Evolutionary conservation across 1,140 invertebrate species (phyloP).

Genomic region (Oncopeltus fasciatus): DNA sequence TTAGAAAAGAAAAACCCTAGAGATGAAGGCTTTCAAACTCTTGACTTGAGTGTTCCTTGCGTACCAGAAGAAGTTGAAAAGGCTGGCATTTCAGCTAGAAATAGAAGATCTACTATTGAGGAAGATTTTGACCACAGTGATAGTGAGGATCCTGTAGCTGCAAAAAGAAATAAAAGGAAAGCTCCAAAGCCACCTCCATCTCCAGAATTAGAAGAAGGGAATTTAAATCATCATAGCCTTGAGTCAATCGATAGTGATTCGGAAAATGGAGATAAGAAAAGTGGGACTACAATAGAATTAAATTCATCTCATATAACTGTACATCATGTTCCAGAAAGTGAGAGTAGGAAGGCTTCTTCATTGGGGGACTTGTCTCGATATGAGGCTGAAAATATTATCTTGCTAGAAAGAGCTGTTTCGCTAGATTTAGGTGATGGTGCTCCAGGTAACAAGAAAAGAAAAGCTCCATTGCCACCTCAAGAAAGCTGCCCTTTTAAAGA

Average conservation of each 20-base stretch:
- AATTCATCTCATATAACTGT: conserved; percentile 59
- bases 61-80: conserved; percentile 53
- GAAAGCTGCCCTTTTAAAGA: conserved; percentile 36
- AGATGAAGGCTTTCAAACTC: conserved; percentile 10
- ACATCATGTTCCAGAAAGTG: conserved; percentile 44
- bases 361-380: conserved; percentile 64
- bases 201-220: neutral
- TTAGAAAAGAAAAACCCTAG: conserved; percentile 2
- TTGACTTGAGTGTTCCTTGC: conserved; percentile 33
- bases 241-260: conserved; percentile 33
- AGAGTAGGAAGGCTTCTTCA: conserved; percentile 60
- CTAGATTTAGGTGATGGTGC: conserved; percentile 56
- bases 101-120: conserved; percentile 33
- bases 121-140: conserved; percentile 21
- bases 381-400: conserved; percentile 35
- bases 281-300: conserved; percentile 42
- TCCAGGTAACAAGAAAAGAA: conserved; percentile 44
- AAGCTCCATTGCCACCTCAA: conserved; percentile 38
- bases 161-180: conserved; percentile 53
- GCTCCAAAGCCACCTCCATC: conserved; percentile 47
- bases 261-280: conserved; percentile 27
- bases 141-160: conserved; percentile 20
- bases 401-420: conserved; percentile 63
- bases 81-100: conserved; percentile 48
- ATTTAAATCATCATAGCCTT: conserved; percentile 15